phyloP scores from a whole-genome alignment of 2,113 vertebrate genomes.

The Carettochelys insculpta region DNA sequence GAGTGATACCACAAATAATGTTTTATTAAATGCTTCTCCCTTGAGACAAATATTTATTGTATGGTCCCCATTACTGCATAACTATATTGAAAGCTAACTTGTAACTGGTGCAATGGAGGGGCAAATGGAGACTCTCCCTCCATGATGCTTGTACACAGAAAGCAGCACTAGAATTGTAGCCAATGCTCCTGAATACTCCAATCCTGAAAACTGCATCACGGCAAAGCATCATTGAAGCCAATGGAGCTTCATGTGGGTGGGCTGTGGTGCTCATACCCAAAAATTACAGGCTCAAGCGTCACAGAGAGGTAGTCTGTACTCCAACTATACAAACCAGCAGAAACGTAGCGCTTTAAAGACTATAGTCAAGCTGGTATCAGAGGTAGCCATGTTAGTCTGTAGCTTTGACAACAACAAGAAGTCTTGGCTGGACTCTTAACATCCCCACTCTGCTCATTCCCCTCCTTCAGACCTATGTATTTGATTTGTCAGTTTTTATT shows the following conservation, averaged over 20 bases:
- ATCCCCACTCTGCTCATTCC: too few species aligned
- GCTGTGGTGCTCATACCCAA: not conserved
- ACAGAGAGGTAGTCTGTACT: too few species aligned
- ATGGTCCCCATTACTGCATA: not conserved
- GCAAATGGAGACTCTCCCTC: not conserved
- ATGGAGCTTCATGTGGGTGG: not conserved
- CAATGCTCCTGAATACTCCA: not conserved
- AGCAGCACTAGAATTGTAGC: not conserved
- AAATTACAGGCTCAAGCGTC: not conserved
- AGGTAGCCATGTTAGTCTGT: too few species aligned
- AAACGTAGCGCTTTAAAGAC: too few species aligned
- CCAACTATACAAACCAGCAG: too few species aligned
- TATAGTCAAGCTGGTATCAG: too few species aligned
- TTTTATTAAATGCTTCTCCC: not conserved
- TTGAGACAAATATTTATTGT: not conserved
- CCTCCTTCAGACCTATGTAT: too few species aligned
- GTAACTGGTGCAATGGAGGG: not conserved
- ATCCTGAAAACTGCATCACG: too few species aligned
- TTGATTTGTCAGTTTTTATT: too few species aligned
- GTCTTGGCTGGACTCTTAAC: too few species aligned
- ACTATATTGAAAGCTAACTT: fast-evolving
- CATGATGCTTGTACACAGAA: not conserved
- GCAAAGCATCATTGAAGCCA: not conserved
- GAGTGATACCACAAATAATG: not conserved
- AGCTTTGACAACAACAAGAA: too few species aligned